Base-by-base conservation (phyloP, 2,797 vertebrate species). In the Pseudomugil gertrudae region DNA sequence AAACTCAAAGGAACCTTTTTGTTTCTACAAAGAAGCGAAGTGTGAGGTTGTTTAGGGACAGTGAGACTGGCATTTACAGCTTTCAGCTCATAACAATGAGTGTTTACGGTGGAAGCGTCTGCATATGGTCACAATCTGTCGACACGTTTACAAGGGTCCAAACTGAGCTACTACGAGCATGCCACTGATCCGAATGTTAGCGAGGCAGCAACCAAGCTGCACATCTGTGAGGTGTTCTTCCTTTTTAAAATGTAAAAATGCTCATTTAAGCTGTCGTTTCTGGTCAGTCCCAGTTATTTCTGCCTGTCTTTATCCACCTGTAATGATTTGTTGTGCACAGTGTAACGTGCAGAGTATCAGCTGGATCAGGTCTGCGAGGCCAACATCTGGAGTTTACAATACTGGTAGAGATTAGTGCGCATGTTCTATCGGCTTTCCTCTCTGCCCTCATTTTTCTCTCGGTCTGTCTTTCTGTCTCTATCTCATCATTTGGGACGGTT, bases 341-440 rank as follows among this genome's bases (percentile, higher is more conserved):
- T 71, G 51, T 69, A 21, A 30, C 54, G 21, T 48, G 13, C 43
- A 43, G 33, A 33, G 33, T 11, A 71, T 21, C 15, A 32, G 57
- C 62, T 61, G 67, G 87, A 71, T 80, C 57, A 50, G 66, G 27
- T 84, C 57, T 59, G 23, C 24, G 53, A 67, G 58, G 73, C 43
- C 69, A 79, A 91, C 89, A 92, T 90, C 87, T 92, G 91, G 83
- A 73, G 24, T 59, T 35, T 75, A 66, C 55, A 63, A 73, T 58
- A 54, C 72, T 67, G 64, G 69, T 74, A 74, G 74, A 76, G 87
- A 89, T 88, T 80, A 86, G 70, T 72, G 59, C 63, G 64, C 50
- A 52, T 54, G 40, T 69, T 84, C 54, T 66, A 63, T 72, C 56
- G 63, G 62, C 52, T 48, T 57, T 45, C 57, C 63, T 66, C 73